Base-by-base conservation (phyloP, 2,113 vertebrate species). In the Dasyornis broadbenti region DNA sequence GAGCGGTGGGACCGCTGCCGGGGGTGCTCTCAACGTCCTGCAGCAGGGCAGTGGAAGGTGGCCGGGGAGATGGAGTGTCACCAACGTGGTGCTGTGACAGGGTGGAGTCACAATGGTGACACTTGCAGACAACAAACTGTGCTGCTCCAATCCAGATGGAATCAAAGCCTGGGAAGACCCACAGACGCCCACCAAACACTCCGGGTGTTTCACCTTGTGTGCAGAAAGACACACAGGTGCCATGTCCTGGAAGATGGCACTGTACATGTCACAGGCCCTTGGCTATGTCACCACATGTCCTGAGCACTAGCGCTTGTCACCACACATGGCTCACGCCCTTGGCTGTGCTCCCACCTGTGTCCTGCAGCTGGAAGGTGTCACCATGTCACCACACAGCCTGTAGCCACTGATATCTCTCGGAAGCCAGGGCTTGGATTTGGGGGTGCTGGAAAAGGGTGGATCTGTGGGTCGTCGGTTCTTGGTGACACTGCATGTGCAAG, bases 71-170 rank as follows among this genome's bases (percentile, higher is more conserved):
- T 3, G 71, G 33, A 49, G 68, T 5, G 3, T 11, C 64, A 65
- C n/a, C 4, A 0, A 0, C 9, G 15, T 0, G 2, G 21, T 17
- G 52, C 53, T 83, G 26, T 22, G 79, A 59, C 73, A 57, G 12
- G 19, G 26, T 5, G 11, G 50, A 77, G 64, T 63, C 7, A 0
- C 2, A 0, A 10, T 2, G 33, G 33, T 31, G 80, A 49, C 61
- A 33, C 53, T 2, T 3, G 22, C 2, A 1, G 26, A 19, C 33
- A 22, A 16, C 47, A 30, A 78, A 65, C 4, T 1, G 0, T 1
- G 3, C 23, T 2, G 1, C 76, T 63, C 14, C 3, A 1, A 15
- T 27, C 44, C 68, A 19, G 22, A 21, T 0, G 0, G 71, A 45
- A 66, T 11, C 31, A 17, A 39, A 60, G 24, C 22, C 54, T 71